Evolutionary conservation across 2,888 invertebrate genomes (phyloP), one percentile per base, ranked within the genome.

Genomic region (Leuctra nigra): DNA sequence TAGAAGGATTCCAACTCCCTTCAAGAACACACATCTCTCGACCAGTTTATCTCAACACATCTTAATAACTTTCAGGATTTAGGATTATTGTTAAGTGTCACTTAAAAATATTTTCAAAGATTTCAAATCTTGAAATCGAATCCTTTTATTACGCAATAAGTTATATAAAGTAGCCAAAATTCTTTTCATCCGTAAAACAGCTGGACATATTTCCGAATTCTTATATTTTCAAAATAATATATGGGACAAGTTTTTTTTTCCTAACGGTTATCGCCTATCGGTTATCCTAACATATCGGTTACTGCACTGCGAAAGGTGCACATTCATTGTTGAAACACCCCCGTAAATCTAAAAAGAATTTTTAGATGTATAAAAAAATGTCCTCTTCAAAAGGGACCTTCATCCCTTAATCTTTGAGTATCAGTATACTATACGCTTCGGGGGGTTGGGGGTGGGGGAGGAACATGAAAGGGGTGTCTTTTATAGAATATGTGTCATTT

Each of bases 121-220:
- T 50, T 50, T 50, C 35, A 33, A 50, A 50, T 50, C 50, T 50
- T 50, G 50, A 50, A 50, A 50, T 50, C 50, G 50, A 50, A 50
- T 50, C 50, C 50, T 50, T 50, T 50, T 50, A 50, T 50, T 33
- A 50, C 33, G 18, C 18, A 22, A 20, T 50, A 50, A 50, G 50
- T 50, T 50, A 50, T 50, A 35, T 33, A 25, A n/a, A 48, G 25
- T 33, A n/a, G 48, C 14, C 44, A 22, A 41, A 41, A 41, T 20
- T 11, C 16, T 41, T 18, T 41, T 41, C 41, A 41, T 41, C 20
- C 18, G 16, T 41, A 7, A 3, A 4, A 7, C 36, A 36, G 36
- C 36, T 36, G 41, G 6, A 41, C 16, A 29, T 7, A 29, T 11
- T 7, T 6, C 29, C 11, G 29, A 9, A 41, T 41, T 41, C 20